phyloP scores from a whole-genome alignment of 2,797 vertebrate genomes.

The Myotis myotis region DNA sequence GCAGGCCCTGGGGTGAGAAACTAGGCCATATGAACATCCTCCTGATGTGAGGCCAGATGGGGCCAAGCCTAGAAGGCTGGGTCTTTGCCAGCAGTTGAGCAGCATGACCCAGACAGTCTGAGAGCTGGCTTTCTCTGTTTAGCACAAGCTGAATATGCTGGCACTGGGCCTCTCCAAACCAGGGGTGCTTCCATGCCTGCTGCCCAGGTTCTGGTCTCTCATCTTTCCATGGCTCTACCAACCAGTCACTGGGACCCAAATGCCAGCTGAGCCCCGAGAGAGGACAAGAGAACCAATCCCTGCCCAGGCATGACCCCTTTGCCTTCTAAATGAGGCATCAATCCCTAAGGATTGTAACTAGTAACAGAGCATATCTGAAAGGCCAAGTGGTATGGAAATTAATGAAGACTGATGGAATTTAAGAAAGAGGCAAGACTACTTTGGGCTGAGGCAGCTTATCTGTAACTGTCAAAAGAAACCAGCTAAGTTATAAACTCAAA shows the following conservation, averaged over 20 bases:
- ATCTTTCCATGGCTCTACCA: neutral
- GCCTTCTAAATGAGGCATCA: conserved; percentile 13
- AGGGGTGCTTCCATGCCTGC: neutral
- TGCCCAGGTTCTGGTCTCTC: neutral
- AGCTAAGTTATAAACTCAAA: neutral
- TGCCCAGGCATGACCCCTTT: neutral
- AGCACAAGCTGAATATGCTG: neutral
- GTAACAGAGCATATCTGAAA: neutral
- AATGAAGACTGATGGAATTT: neutral
- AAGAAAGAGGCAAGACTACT: neutral
- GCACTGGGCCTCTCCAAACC: neutral
- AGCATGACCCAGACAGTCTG: neutral
- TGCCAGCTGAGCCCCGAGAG: neutral
- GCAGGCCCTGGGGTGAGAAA: neutral
- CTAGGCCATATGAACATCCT: neutral
- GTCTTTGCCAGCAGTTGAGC: neutral
- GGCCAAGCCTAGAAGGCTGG: neutral
- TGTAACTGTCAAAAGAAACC: neutral
- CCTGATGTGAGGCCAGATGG: neutral
- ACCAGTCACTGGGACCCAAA: neutral
- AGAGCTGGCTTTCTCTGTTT: neutral
- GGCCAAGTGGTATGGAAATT: neutral
- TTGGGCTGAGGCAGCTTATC: neutral
- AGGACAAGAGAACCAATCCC: neutral
- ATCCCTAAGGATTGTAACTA: neutral